These are phyloP conservation scores for Caenorhabditis tropicalis DNA, from an alignment of 1,140 invertebrate genomes.

Conservation along the genomic window DNA sequence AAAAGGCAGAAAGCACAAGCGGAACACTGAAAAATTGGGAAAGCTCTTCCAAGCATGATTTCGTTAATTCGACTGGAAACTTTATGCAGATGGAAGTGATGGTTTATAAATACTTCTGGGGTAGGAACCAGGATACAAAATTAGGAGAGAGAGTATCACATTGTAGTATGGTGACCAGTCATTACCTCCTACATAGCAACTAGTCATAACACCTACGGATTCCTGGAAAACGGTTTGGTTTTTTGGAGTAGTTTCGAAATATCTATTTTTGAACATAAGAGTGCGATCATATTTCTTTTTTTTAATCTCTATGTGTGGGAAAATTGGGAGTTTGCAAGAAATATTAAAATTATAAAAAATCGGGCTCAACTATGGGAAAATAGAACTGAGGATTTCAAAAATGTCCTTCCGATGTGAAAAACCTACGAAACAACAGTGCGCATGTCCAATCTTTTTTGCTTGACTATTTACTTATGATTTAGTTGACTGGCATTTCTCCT, in stretches of 20 bases:
- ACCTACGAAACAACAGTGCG: not conserved
- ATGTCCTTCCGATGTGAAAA: no score
- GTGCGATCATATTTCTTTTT: no score
- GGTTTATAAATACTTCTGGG: not conserved
- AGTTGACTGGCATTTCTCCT: constrained; percentile 35
- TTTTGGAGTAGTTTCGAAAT: not conserved
- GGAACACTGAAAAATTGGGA: no score
- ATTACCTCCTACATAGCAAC: constrained; percentile 17
- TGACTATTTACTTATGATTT: constrained; percentile 43
- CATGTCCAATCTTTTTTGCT: constrained; percentile 8
- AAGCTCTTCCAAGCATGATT: not conserved
- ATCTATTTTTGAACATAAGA: no score
- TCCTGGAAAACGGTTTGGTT: not conserved
- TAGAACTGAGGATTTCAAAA: no score
- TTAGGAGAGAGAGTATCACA: not conserved
- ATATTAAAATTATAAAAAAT: no score
- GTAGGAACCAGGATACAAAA: not conserved
- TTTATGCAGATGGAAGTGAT: not conserved
- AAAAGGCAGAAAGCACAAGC: no score
- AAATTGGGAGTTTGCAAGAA: no score
- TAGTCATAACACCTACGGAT: constrained; percentile 7
- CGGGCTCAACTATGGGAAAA: no score
- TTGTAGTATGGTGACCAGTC: constrained; percentile 6
- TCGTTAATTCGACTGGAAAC: not conserved
- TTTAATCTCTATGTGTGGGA: no score